Evolutionary conservation across 2,888 invertebrate species (phyloP).

Genomic region (Dermolepida albohirtum): DNA sequence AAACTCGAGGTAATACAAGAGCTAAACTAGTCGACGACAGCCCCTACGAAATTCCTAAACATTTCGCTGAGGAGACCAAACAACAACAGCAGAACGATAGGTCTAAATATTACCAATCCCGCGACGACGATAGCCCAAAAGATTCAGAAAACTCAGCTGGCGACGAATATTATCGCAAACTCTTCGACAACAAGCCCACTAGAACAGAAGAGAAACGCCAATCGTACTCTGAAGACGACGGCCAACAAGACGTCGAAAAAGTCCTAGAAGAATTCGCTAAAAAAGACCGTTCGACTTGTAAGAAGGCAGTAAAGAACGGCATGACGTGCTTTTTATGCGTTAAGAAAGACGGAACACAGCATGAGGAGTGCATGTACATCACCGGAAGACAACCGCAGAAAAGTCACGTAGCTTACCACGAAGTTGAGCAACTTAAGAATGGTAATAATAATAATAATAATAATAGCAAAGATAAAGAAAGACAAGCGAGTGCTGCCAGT

Average conservation of each 20-base stretch:
- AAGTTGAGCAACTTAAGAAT: slow-evolving; percentile 63
- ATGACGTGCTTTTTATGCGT: slow-evolving; percentile 83
- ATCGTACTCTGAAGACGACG: slow-evolving; percentile 53
- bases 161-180: slow-evolving; percentile 27
- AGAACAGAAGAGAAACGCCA: slow-evolving; percentile 45
- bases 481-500: slow-evolving; percentile 62
- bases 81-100: neutral
- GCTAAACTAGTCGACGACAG: slow-evolving; percentile 51
- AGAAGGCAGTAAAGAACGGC: slow-evolving; percentile 77
- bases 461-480: slow-evolving; percentile 12
- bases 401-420: slow-evolving; percentile 75
- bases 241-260: slow-evolving; percentile 76
- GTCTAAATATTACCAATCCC: neutral
- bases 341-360: slow-evolving; percentile 76
- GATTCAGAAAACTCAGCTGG: neutral
- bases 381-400: slow-evolving; percentile 76
- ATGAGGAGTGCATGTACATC: slow-evolving; percentile 84
- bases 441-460: slow-evolving; percentile 7
- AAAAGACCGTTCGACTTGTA: slow-evolving; percentile 79
- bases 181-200: slow-evolving; percentile 14
- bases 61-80: slow-evolving; percentile 54
- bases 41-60: slow-evolving; percentile 55
- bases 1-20: slow-evolving; percentile 30
- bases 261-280: slow-evolving; percentile 79
- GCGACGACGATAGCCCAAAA: neutral